Percentiles rank a stretch among this genome's conserved stretches.
phyloP scores from a whole-genome alignment of 2,797 vertebrate species.

The Microhierax caerulescens region DNA sequence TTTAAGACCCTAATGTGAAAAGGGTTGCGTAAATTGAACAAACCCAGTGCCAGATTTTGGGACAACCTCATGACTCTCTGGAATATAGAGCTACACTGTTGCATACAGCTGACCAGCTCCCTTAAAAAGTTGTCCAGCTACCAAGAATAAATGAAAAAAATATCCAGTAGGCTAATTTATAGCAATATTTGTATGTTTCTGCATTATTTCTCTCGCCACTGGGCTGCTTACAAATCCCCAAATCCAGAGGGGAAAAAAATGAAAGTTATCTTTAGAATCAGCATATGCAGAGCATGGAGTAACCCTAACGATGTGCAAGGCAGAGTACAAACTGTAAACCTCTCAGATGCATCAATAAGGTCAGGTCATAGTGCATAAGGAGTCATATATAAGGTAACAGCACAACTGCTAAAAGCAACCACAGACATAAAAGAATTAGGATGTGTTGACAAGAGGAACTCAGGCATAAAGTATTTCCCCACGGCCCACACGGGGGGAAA shows the following conservation, averaged over 20 bases:
- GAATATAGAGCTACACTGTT: not conserved
- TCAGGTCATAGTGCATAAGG: not conserved
- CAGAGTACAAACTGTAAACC: not conserved
- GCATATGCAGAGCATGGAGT: accelerated
- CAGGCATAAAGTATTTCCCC: not conserved
- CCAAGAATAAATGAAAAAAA: not conserved
- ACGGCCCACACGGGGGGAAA: not conserved
- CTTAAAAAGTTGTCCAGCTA: not conserved
- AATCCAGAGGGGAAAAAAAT: not conserved
- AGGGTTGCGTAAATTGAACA: not conserved
- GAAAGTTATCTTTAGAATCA: not conserved
- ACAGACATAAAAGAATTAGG: not conserved
- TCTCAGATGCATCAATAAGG: not conserved
- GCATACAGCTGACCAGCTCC: not conserved
- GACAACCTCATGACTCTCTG: not conserved
- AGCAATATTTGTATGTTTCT: not conserved
- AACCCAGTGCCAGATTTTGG: not conserved
- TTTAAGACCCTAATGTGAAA: not conserved
- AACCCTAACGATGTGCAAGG: not conserved
- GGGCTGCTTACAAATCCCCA: not conserved
- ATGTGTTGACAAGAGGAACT: constrained; percentile 34
- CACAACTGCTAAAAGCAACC: not conserved
- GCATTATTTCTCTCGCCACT: not conserved
- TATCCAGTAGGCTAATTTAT: not conserved
- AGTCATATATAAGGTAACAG: not conserved